phyloP scores from a whole-genome alignment of 2,113 vertebrate species.

The Gasterosteus aculeatus region DNA sequence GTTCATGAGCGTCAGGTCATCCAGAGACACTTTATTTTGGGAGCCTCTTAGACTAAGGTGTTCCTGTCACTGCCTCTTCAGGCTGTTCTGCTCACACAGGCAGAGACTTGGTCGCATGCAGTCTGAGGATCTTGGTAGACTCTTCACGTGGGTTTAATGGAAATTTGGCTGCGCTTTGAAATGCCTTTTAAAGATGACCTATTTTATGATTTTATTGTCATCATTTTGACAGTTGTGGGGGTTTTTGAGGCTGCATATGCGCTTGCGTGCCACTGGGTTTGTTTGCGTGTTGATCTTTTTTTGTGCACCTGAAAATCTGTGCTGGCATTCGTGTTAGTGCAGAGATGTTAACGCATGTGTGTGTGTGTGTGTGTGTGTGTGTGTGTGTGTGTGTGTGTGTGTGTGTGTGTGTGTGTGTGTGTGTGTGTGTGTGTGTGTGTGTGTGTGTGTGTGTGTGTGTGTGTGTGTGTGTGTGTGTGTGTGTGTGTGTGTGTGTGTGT shows the following conservation, averaged over 20 bases:
- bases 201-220: slow-evolving; percentile 59
- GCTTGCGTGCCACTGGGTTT: slow-evolving; percentile 31
- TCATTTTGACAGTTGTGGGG: slow-evolving; percentile 55
- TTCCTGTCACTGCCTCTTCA: slow-evolving; percentile 58
- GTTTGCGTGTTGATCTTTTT: slow-evolving; percentile 39
- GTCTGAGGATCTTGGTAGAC: slow-evolving; percentile 50
- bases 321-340: slow-evolving; percentile 14
- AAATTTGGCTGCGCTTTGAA: slow-evolving; percentile 42
- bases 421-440: slow-evolving; percentile 7
- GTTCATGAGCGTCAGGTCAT: slow-evolving; percentile 53
- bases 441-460: slow-evolving; percentile 16
- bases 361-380: slow-evolving; percentile 5
- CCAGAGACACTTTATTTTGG: slow-evolving; percentile 64
- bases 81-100: slow-evolving; percentile 55
- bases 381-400: slow-evolving; percentile 16
- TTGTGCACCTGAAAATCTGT: slow-evolving; percentile 38
- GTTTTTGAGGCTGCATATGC: slow-evolving; percentile 44
- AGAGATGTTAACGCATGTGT: slow-evolving; percentile 18
- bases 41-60: slow-evolving; percentile 73
- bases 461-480: slow-evolving; percentile 15
- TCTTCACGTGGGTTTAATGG: slow-evolving; percentile 44
- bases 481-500: slow-evolving; percentile 3
- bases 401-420: slow-evolving; percentile 7
- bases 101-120: slow-evolving; percentile 49
- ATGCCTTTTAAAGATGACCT: slow-evolving; percentile 67